Conservation (phyloP, 2,113 vertebrate genomes). For the Sphyrna mokarran region DNA sequence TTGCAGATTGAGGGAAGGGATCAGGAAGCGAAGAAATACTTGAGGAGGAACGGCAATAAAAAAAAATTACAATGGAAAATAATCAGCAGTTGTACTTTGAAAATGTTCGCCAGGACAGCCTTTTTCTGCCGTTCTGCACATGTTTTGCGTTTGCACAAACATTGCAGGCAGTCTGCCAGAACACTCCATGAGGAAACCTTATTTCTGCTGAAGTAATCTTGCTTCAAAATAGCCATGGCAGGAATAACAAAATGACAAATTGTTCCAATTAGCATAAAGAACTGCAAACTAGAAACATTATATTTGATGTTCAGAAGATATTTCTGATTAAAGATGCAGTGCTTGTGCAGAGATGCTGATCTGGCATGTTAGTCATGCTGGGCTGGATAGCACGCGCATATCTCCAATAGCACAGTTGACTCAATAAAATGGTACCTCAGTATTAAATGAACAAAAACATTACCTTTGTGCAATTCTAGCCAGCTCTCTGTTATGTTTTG, state of each 20-base stretch:
- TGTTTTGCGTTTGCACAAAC: not conserved
- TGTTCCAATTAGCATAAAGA: not conserved
- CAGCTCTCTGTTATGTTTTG: not conserved
- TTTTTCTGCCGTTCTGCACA: not conserved
- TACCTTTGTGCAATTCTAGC: not conserved
- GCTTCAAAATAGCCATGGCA: not conserved
- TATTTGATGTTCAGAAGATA: not conserved
- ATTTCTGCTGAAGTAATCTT: slow-evolving; percentile 22
- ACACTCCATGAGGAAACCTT: not conserved
- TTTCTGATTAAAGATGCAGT: not conserved
- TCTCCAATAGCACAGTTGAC: not conserved
- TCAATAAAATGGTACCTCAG: not conserved
- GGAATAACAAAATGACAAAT: slow-evolving; percentile 21
- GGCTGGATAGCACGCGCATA: not conserved
- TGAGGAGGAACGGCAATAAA: not conserved
- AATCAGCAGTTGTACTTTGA: not conserved
- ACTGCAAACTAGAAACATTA: not conserved
- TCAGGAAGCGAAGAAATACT: not conserved
- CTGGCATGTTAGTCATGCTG: not conserved
- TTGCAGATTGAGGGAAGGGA: not conserved
- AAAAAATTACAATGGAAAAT: not conserved
- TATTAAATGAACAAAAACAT: too few relatives aligned
- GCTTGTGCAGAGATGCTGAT: not conserved
- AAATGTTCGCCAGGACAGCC: too few relatives aligned
- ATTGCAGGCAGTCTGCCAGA: not conserved